Percentiles rank a stretch among this genome's conserved stretches.
phyloP scores from a whole-genome alignment of 2,113 vertebrate species.

The Salvelinus sp. region DNA sequence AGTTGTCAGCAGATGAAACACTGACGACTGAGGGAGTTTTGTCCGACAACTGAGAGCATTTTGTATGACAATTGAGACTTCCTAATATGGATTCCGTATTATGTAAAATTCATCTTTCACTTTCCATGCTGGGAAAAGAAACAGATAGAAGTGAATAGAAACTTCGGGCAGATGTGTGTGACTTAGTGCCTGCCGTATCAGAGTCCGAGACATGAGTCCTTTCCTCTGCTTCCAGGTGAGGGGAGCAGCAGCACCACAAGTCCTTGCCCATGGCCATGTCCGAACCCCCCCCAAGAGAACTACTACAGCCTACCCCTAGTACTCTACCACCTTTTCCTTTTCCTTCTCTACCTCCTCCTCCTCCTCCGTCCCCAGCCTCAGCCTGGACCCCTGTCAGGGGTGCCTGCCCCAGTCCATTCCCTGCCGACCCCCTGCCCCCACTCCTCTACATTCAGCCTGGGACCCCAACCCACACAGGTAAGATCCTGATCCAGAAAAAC shows the following conservation, averaged over 20 bases:
- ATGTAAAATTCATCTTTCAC: no score
- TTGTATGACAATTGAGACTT: no score
- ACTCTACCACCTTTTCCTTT: conserved; percentile 61
- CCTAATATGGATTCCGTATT: no score
- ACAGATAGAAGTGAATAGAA: neutral
- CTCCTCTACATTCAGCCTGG: conserved; percentile 87
- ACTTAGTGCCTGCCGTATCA: neutral
- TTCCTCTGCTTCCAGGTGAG: conserved; percentile 73
- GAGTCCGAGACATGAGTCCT: no score
- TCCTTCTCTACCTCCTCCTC: conserved; percentile 71
- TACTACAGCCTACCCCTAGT: conserved; percentile 60
- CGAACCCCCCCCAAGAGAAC: conserved; percentile 76
- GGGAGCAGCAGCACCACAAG: conserved; percentile 72
- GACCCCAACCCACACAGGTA: conserved; percentile 86
- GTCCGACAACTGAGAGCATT: no score
- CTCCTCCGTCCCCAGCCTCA: conserved; percentile 72
- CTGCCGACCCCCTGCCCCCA: conserved; percentile 86
- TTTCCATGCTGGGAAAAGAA: no score
- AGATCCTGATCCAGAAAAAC: neutral
- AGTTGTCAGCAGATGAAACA: neutral
- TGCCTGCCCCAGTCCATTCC: conserved; percentile 82
- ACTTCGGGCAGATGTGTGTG: neutral
- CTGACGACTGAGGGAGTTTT: neutral
- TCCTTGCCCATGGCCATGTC: conserved; percentile 61
- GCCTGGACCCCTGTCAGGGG: no score